A percentile compares a stretch with the other conserved stretches of the same genome.
Conservation (phyloP, 2,888 invertebrate species). For the Oscheius onirici region DNA sequence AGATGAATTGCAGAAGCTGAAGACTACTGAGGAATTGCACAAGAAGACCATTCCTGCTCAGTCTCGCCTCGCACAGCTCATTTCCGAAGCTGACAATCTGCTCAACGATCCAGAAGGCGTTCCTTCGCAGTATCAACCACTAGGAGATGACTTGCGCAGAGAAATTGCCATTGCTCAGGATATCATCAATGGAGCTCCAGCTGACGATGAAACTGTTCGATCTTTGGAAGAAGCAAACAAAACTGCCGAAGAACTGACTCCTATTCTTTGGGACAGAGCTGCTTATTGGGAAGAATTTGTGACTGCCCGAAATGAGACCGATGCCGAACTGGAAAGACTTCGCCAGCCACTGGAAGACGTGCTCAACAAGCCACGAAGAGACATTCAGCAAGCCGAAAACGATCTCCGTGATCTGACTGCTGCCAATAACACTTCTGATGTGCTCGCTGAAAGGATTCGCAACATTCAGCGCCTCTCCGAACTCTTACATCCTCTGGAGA, state of each 20-base stretch:
- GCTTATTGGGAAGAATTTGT: constrained; percentile 53
- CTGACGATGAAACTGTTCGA: constrained; percentile 29
- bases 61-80: constrained; percentile 44
- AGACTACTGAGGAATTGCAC: constrained; percentile 42
- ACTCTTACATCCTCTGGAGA: constrained; percentile 58
- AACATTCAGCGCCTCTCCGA: constrained; percentile 57
- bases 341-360: constrained; percentile 43
- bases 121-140: constrained; percentile 46
- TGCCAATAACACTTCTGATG: constrained; percentile 36
- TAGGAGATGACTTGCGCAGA: constrained; percentile 39
- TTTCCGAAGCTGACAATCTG: constrained; percentile 44
- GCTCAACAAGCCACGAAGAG: constrained; percentile 34
- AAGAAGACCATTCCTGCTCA: constrained; percentile 36
- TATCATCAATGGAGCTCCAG: constrained; percentile 31
- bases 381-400: constrained; percentile 35
- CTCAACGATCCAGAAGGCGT: constrained; percentile 49
- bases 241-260: constrained; percentile 40
- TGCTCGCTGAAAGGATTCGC: constrained; percentile 40
- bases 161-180: constrained; percentile 37
- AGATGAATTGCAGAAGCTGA: constrained; percentile 41
- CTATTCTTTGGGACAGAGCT: constrained; percentile 49
- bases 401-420: constrained; percentile 39
- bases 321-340: constrained; percentile 48
- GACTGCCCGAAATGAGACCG: constrained; percentile 50
- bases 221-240: constrained; percentile 38